Percentiles rank a stretch among this genome's conserved stretches.
Conservation (phyloP, 2,797 vertebrate genomes). For the Simalia tracyae region DNA sequence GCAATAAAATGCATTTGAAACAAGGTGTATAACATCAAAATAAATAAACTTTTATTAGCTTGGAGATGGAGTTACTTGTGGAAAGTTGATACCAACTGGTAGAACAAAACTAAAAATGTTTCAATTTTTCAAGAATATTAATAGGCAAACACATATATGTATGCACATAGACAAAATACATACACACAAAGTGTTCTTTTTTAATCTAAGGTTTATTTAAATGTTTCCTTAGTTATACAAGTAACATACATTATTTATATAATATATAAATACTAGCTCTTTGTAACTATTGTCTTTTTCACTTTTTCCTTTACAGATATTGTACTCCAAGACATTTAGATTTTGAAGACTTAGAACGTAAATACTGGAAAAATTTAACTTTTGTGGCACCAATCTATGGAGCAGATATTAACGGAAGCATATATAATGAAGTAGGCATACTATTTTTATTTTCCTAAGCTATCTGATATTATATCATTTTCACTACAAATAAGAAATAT, state of each 20-base stretch:
- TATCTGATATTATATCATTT: conserved; percentile 29
- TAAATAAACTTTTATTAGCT: background rate
- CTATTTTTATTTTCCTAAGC: conserved; percentile 17
- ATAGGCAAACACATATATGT: background rate
- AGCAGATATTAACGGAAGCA: conserved; percentile 93
- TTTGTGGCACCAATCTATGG: conserved; percentile 97
- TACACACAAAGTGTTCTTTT: background rate
- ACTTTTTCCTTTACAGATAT: conserved; percentile 77
- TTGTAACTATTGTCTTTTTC: conserved; percentile 43
- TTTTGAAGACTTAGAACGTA: conserved; percentile 96
- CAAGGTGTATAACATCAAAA: background rate
- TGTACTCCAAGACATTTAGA: conserved; percentile 92
- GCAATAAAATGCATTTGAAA: background rate
- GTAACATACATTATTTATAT: background rate
- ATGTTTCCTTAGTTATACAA: background rate
- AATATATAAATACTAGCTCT: background rate
- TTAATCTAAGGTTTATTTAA: background rate
- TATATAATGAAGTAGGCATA: conserved; percentile 90
- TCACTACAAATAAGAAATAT: conserved; percentile 47
- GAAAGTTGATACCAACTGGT: background rate
- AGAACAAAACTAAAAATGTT: background rate
- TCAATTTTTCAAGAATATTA: background rate
- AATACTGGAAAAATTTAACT: conserved; percentile 98
- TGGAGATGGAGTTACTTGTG: background rate
- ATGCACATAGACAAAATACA: background rate